Conservation (phyloP, 2,888 invertebrate species). For the Nysson spinosus region DNA sequence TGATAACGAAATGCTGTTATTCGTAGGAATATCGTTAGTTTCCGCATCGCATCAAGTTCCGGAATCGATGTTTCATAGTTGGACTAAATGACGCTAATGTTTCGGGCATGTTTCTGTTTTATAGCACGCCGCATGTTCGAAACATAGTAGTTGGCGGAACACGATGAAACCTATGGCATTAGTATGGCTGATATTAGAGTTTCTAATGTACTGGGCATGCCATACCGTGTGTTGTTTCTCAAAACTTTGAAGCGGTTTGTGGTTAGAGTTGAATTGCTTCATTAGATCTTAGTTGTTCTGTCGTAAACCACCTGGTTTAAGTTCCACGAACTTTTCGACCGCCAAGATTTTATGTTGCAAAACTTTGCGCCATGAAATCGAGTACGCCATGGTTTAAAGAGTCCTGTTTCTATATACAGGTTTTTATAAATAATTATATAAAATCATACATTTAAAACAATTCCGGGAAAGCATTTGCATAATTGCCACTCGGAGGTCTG, state of each 20-base stretch:
- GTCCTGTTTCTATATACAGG: background rate
- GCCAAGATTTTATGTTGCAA: too few relatives aligned
- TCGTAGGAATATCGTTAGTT: constrained; percentile 27
- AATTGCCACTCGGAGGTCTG: too few relatives aligned
- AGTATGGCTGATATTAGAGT: constrained; percentile 53
- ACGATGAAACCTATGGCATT: constrained; percentile 42
- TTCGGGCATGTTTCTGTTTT: constrained; percentile 38
- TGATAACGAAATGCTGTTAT: too few relatives aligned
- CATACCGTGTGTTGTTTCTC: constrained; percentile 50
- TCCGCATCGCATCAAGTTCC: constrained; percentile 18
- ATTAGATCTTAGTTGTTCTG: constrained; percentile 54
- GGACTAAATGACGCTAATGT: constrained; percentile 31
- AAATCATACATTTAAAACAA: too few relatives aligned
- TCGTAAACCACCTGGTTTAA: constrained; percentile 35
- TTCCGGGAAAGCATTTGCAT: too few relatives aligned
- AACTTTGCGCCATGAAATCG: too few relatives aligned
- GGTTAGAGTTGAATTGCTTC: constrained; percentile 58
- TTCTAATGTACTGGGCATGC: constrained; percentile 49
- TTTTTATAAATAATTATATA: too few relatives aligned
- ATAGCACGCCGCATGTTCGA: constrained; percentile 37
- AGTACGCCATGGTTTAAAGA: background rate
- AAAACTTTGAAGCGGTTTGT: constrained; percentile 58
- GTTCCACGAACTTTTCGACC: background rate
- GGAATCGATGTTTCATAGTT: constrained; percentile 24
- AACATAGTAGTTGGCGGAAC: constrained; percentile 47